These are phyloP conservation scores for Oopsacas minuta DNA, from an alignment of 37 sponge, comb jelly and placozoan genomes.

Conservation along the genomic window DNA sequence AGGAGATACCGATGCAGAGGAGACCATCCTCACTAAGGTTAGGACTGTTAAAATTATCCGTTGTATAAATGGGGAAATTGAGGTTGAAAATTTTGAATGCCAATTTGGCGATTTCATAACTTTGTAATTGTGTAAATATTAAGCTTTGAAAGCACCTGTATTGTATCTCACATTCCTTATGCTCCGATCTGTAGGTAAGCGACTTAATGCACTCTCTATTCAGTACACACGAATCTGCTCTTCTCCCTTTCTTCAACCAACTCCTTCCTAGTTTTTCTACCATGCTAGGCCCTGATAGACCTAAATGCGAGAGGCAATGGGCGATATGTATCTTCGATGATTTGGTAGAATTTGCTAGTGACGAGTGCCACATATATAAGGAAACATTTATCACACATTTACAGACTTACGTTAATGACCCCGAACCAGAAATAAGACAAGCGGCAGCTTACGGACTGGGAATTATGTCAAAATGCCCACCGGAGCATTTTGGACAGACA, in stretches of 20 bases:
- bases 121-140: too few species aligned
- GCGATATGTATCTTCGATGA: conserved; percentile 92
- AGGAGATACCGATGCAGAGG: conserved; percentile 68
- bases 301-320: conserved; percentile 70
- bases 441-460: conserved; percentile 89
- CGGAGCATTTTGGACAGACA: conserved; percentile 48
- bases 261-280: conserved; percentile 54
- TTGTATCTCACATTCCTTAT: too few species aligned
- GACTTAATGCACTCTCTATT: conserved; percentile 87
- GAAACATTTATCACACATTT: conserved; percentile 75
- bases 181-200: conserved; percentile 42
- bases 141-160: too few species aligned
- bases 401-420: conserved; percentile 64
- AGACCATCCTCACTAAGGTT: conserved; percentile 58
- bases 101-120: too few species aligned
- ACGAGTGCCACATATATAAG: conserved; percentile 64
- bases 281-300: conserved; percentile 71
- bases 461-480: conserved; percentile 61
- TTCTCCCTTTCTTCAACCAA: conserved; percentile 75
- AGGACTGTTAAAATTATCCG: not conserved
- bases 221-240: conserved; percentile 47
- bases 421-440: conserved; percentile 62
- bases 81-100: too few species aligned
- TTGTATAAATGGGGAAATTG: not conserved
- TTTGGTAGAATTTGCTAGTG: conserved; percentile 76